Conservation (phyloP, 2,113 vertebrate genomes). For the Taxidea taxus region DNA sequence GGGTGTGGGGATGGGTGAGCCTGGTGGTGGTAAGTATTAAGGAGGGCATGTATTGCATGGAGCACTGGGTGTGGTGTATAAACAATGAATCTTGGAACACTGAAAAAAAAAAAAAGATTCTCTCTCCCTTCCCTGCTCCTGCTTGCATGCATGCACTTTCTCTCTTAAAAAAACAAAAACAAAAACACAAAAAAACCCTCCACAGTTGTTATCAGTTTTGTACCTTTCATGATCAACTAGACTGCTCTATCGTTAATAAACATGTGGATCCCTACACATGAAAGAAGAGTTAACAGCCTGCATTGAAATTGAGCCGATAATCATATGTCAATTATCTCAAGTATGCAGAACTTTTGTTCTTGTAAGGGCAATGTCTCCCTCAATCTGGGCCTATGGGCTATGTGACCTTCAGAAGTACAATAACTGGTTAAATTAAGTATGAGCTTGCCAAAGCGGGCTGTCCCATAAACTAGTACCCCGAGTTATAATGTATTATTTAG, state of each 20-base stretch:
- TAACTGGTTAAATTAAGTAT: not conserved
- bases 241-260: not conserved
- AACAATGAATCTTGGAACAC: too few relatives aligned
- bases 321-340: not conserved
- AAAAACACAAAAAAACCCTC: too few relatives aligned
- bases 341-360: not conserved
- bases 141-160: not conserved
- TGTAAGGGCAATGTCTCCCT: not conserved
- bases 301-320: not conserved
- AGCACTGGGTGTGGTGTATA: too few relatives aligned
- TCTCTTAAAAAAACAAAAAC: not conserved
- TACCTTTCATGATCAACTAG: not conserved
- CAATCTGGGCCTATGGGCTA: not conserved
- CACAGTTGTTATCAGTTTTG: not conserved
- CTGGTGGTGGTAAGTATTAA: too few relatives aligned
- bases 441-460: not conserved
- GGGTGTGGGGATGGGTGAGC: too few relatives aligned
- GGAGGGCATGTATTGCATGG: too few relatives aligned
- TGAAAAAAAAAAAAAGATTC: not conserved
- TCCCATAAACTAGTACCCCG: not conserved
- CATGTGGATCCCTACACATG: not conserved
- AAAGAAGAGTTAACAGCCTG: not conserved
- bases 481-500: not conserved
- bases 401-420: not conserved
- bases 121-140: not conserved